These are phyloP conservation scores for Leucopternis melanops DNA, from an alignment of 2,113 vertebrate species.

Conservation along the genomic window DNA sequence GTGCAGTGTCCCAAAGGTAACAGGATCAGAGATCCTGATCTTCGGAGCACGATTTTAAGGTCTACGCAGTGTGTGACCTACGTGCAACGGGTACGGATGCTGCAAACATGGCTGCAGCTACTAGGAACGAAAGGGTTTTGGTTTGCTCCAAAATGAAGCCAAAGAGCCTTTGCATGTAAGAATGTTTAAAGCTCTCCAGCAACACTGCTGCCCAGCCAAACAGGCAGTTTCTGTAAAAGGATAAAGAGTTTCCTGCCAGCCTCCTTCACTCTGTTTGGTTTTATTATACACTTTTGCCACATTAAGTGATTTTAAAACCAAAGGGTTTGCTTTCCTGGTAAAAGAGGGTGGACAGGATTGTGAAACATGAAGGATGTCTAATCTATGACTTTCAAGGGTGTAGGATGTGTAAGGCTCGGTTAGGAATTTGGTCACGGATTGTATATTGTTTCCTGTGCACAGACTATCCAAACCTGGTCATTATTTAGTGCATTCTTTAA, in stretches of 20 bases:
- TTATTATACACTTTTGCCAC: constrained; percentile 46
- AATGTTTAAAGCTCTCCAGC: constrained; percentile 26
- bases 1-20: background rate
- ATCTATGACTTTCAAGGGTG: background rate
- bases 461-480: background rate
- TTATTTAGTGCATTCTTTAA: background rate
- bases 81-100: background rate
- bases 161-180: background rate
- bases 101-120: background rate
- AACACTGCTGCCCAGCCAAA: constrained; percentile 38
- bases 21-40: background rate
- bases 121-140: background rate
- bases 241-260: constrained; percentile 48
- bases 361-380: background rate
- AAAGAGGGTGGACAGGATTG: constrained; percentile 5
- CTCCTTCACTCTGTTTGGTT: constrained; percentile 1
- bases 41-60: background rate
- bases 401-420: background rate
- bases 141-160: background rate
- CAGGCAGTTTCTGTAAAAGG: constrained; percentile 53
- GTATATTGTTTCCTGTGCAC: background rate
- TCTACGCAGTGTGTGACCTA: background rate
- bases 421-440: background rate
- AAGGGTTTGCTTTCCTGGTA: constrained; percentile 41
- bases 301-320: constrained; percentile 41